Base-by-base conservation (phyloP, 2,797 vertebrate species). In the Anisognathus igniventris region DNA sequence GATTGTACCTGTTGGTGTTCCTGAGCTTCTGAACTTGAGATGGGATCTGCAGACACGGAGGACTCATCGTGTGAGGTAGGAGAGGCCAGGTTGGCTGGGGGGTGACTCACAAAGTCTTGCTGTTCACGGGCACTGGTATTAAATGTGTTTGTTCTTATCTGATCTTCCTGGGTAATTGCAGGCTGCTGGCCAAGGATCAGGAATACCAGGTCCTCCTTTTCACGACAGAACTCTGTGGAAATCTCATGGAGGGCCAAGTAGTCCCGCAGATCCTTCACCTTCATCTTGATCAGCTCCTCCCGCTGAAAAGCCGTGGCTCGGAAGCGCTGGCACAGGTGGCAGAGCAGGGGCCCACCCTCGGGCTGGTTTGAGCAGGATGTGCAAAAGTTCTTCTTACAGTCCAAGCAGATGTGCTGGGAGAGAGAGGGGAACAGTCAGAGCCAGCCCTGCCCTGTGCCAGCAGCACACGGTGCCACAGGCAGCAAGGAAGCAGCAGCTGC, bases 181-280 rank as follows among this genome's bases (percentile, higher is more conserved):
- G 98, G 97, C 94, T 98, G 98, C 94, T 98, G 99, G 80, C 97
- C 97, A 30, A 99, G 98, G 54, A 99, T 98, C 94, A 99, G 98
- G 83, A 99, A 98, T 57, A 99, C 99, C 91, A 99, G 98, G 94
- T 99, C 99, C 95, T 99, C 99, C 97, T 99, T 99, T 88, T 99
- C 99, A 22, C 99, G 97, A 96, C 99, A 99, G 94, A 98, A 97
- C 92, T 99, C 98, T 0, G 99, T 99, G 80, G 99, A 98, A 75
- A 99, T 94, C 91, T 98, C 98, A 3, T 98, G 99, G 73, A 99
- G 98, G 62, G 98, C 98, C 91, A 99, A 95, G 91, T 99, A 99
- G 93, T 99, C 99, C n/a, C 99, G 95, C 73, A 99, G 98, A 72
- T 99, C 99, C 97, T 99, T 99, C 96, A 99, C 98, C 96, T 98